A percentile compares a stretch with the other conserved stretches of the same genome.
Conservation (phyloP, 2,113 vertebrate species). For the Arenaria interpres region DNA sequence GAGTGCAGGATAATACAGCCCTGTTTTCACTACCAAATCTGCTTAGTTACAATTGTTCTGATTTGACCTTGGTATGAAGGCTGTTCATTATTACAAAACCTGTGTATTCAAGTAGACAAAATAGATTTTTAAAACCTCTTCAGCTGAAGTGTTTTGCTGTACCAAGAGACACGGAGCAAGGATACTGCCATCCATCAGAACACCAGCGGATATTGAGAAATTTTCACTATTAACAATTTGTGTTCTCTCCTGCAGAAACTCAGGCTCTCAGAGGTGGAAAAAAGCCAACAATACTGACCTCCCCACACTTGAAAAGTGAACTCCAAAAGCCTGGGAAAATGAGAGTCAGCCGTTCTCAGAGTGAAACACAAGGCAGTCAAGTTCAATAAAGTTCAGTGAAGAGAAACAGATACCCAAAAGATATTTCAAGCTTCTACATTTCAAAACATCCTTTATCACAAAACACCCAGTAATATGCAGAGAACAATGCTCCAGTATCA, state of each 20-base stretch:
- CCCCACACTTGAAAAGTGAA: neutral
- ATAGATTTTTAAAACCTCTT: conserved; percentile 26
- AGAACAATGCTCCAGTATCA: neutral
- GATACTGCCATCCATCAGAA: conserved; percentile 1
- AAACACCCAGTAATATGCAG: neutral
- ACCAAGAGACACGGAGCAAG: neutral
- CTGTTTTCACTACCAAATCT: neutral
- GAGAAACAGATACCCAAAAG: conserved; percentile 9
- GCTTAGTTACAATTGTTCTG: neutral
- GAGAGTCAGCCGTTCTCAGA: neutral
- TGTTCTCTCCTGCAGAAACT: neutral
- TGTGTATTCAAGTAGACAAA: conserved; percentile 1
- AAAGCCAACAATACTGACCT: neutral
- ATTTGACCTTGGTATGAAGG: neutral
- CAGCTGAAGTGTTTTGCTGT: conserved; percentile 43
- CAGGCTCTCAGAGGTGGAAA: neutral
- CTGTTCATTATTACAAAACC: neutral
- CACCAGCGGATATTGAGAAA: neutral
- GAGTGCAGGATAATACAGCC: neutral
- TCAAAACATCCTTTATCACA: neutral
- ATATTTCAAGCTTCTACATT: neutral
- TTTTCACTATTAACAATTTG: neutral
- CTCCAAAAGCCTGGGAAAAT: conserved; percentile 38
- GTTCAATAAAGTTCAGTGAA: neutral
- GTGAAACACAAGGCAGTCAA: neutral